Percentiles rank a stretch among this genome's conserved stretches.
phyloP scores from a whole-genome alignment of 2,113 vertebrate genomes.

The Otus sunia region DNA sequence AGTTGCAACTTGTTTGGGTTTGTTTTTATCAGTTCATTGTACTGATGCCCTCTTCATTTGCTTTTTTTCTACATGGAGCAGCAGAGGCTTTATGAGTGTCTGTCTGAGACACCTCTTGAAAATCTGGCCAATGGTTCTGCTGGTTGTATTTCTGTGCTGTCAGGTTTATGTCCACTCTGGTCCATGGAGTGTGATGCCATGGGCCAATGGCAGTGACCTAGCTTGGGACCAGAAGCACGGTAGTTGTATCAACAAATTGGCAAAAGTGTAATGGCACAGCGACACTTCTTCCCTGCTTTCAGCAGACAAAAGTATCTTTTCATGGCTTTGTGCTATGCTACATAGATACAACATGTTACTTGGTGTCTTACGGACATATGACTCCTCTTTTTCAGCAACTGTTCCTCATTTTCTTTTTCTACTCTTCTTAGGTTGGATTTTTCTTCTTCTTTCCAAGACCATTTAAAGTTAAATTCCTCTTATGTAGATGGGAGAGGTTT shows the following conservation, averaged over 20 bases:
- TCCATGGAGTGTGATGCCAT: not conserved
- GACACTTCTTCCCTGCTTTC: not conserved
- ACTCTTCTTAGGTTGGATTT: not conserved
- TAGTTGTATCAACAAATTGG: not conserved
- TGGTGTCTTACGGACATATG: accelerated
- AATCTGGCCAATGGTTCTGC: not conserved
- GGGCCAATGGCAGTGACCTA: not conserved
- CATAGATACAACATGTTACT: not conserved
- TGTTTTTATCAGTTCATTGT: not conserved
- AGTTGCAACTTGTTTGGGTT: not conserved
- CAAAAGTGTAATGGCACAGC: not conserved
- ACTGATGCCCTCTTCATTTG: not conserved
- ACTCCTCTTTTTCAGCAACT: not conserved
- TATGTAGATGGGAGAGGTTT: not conserved
- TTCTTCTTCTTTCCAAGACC: not conserved
- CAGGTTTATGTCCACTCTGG: not conserved
- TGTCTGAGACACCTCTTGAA: not conserved
- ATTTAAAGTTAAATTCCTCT: not conserved
- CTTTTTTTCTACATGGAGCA: not conserved
- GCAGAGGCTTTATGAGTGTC: not conserved
- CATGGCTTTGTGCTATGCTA: not conserved
- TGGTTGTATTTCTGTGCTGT: not conserved
- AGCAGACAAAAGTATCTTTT: not conserved
- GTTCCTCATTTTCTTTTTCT: not conserved
- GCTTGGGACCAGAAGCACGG: not conserved